Conservation (phyloP, 2,888 invertebrate genomes). For the Antitype chi region DNA sequence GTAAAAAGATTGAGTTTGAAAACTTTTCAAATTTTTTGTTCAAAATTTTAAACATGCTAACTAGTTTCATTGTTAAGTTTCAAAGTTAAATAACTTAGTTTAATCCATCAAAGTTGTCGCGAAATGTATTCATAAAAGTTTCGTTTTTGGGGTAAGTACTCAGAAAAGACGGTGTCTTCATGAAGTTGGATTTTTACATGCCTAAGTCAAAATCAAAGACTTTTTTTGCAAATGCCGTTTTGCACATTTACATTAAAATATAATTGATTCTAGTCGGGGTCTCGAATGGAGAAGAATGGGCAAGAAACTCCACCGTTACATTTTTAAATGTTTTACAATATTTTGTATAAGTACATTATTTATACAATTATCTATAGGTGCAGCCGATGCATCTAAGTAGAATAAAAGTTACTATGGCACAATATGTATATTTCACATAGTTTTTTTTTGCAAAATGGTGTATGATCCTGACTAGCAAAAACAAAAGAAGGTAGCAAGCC, state of each 20-base stretch:
- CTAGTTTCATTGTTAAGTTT: constrained; percentile 37
- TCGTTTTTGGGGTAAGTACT: background rate
- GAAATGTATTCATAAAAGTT: constrained; percentile 27
- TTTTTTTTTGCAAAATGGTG: background rate
- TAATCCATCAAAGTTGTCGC: constrained; percentile 9
- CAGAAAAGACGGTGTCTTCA: background rate
- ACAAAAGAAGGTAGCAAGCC: background rate
- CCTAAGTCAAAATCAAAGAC: too few species aligned
- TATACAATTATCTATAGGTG: too few species aligned
- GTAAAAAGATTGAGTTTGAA: constrained; percentile 31
- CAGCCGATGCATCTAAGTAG: too few species aligned
- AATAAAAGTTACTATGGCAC: too few species aligned
- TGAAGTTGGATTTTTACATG: background rate
- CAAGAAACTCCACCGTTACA: too few species aligned
- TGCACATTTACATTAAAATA: too few species aligned
- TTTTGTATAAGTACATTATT: too few species aligned
- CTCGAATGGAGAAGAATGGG: too few species aligned
- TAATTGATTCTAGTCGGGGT: too few species aligned
- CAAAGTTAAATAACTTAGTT: constrained; percentile 39
- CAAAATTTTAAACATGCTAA: constrained; percentile 44
- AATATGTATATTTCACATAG: too few species aligned
- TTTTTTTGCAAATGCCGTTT: too few species aligned
- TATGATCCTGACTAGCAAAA: background rate
- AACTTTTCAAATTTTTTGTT: constrained; percentile 28
- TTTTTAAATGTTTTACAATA: too few species aligned